Conservation (phyloP, 2,797 vertebrate genomes). For the Mormyrops attenuatus region DNA sequence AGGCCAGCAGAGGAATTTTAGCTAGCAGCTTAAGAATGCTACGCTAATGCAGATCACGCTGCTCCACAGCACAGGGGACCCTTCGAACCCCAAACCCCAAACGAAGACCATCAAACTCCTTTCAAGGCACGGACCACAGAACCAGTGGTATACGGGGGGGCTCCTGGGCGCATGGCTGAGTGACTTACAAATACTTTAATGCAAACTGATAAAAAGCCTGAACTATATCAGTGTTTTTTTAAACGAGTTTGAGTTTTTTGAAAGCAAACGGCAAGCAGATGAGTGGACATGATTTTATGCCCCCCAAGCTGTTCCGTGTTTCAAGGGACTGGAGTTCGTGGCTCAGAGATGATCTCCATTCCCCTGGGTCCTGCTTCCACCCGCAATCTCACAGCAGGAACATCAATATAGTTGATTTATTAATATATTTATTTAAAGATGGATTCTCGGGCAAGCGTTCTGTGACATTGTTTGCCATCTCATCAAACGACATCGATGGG, state of each 20-base stretch:
- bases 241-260: background rate
- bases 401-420: background rate
- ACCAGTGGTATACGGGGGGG: background rate
- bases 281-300: background rate
- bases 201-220: background rate
- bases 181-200: background rate
- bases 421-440: background rate
- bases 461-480: background rate
- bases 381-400: background rate
- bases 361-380: background rate
- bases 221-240: background rate
- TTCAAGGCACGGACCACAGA: background rate
- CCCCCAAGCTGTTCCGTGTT: background rate
- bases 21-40: background rate
- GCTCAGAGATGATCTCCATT: background rate
- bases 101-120: background rate
- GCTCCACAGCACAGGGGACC: background rate
- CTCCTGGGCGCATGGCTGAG: background rate
- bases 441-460: background rate
- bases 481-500: background rate
- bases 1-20: background rate
- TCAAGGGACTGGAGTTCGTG: background rate
- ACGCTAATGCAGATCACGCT: background rate
- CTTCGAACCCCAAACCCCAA: background rate
- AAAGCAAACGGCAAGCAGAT: background rate